phyloP scores from a whole-genome alignment of 1,140 invertebrate genomes.

The Procambarus clarkii region DNA sequence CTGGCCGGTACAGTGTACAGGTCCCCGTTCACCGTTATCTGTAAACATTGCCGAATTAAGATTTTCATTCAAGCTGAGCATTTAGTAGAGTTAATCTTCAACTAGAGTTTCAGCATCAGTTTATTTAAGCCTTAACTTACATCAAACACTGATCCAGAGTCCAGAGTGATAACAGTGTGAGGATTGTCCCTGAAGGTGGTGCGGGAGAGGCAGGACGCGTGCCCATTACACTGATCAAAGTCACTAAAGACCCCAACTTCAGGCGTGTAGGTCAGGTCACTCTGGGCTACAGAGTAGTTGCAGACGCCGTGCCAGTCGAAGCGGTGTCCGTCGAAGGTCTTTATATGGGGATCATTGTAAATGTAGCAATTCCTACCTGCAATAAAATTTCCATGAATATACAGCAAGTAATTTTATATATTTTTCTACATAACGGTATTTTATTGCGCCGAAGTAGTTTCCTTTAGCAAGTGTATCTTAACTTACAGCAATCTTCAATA shows the following conservation, averaged over 20 bases:
- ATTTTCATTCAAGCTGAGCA: no score
- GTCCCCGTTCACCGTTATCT: neutral
- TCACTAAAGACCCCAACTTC: slow-evolving; percentile 18
- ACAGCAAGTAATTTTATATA: neutral
- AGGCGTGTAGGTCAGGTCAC: neutral
- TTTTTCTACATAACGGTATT: neutral
- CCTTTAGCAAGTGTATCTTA: neutral
- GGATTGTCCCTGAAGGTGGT: slow-evolving; percentile 32
- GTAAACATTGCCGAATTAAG: neutral
- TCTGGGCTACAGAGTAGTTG: slow-evolving; percentile 30
- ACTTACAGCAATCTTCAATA: neutral
- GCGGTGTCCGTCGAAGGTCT: neutral
- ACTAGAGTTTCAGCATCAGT: no score
- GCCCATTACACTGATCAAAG: neutral
- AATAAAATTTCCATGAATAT: neutral
- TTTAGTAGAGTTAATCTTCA: no score
- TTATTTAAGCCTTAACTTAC: neutral
- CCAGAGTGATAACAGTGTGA: neutral
- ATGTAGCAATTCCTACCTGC: slow-evolving; percentile 16
- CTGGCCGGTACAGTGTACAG: neutral
- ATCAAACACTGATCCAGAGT: neutral
- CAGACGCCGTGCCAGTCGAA: slow-evolving; percentile 30
- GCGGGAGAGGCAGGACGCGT: slow-evolving; percentile 13
- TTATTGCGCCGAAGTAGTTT: neutral
- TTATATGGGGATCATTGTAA: slow-evolving; percentile 26